Percentiles rank a stretch among this genome's conserved stretches.
Conservation (phyloP, 2,888 invertebrate species). For the Lottia scabra region DNA sequence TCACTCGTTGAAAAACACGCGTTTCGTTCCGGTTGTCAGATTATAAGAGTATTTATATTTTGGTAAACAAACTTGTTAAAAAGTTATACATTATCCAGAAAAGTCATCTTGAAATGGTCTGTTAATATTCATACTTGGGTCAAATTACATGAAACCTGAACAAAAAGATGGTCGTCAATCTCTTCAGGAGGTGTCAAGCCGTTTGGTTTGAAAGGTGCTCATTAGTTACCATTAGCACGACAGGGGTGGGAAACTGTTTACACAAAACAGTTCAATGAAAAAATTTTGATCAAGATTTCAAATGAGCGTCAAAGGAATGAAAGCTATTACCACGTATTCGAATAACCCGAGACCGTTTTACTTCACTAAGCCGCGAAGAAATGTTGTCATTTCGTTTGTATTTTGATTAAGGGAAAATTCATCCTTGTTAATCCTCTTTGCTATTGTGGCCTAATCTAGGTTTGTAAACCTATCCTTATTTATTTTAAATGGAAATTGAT, state of each 20-base stretch:
- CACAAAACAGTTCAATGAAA: neutral
- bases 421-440: neutral
- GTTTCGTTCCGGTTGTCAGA: neutral
- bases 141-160: neutral
- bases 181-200: neutral
- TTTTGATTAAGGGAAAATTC: neutral
- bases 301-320: neutral
- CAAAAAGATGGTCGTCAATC: neutral
- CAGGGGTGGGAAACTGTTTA: neutral
- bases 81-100: too few species aligned
- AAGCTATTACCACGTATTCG: neutral
- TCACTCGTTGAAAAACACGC: too few species aligned
- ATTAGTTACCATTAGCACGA: neutral
- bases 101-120: neutral
- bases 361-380: neutral
- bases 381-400: neutral
- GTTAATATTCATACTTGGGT: neutral
- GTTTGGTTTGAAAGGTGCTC: neutral
- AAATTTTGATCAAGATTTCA: neutral
- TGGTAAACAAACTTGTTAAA: too few species aligned
- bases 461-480: neutral
- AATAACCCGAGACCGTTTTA: neutral
- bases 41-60: neutral
- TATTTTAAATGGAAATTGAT: neutral
- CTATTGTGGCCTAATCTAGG: neutral